phyloP scores from a whole-genome alignment of 92 coral and sea anemone species.

The Diadumene lineata region DNA sequence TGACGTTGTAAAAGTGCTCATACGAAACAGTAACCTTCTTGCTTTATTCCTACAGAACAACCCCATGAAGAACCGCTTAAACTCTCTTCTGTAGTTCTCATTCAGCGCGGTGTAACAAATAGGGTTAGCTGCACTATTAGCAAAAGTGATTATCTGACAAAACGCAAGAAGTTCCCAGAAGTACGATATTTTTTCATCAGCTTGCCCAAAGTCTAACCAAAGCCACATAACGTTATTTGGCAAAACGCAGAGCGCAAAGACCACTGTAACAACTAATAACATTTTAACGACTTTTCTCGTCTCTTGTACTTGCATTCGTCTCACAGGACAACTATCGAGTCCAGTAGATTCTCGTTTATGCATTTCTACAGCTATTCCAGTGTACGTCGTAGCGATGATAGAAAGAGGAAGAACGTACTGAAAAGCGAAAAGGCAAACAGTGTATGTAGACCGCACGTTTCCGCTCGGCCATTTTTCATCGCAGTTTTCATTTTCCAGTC shows the following conservation, averaged over 20 bases:
- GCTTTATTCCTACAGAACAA: constrained; percentile 16
- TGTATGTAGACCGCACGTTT: constrained; percentile 67
- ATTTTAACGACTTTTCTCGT: constrained; percentile 84
- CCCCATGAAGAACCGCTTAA: constrained; percentile 34
- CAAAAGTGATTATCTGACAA: constrained; percentile 82
- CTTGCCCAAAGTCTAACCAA: constrained; percentile 92
- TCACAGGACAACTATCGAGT: constrained; percentile 53
- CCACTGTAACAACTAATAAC: constrained; percentile 78
- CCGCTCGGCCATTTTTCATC: constrained; percentile 64
- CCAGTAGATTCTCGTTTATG: constrained; percentile 49
- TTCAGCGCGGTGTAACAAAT: constrained; percentile 80
- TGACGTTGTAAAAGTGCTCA: constrained; percentile 24
- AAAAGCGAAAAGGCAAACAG: constrained; percentile 63
- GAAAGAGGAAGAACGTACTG: constrained; percentile 72
- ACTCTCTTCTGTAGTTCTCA: constrained; percentile 76
- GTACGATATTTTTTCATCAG: constrained; percentile 47
- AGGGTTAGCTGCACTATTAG: constrained; percentile 97
- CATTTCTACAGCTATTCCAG: constrained; percentile 74
- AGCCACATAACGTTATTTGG: constrained; percentile 94
- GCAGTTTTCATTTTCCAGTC: constrained; percentile 50
- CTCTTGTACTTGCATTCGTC: constrained; percentile 66
- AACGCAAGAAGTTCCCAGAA: constrained; percentile 91
- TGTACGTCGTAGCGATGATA: constrained; percentile 68
- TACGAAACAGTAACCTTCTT: not conserved
- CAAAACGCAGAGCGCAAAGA: constrained; percentile 81